phyloP scores from a whole-genome alignment of 2,888 invertebrate species.

The Norana najaformis region DNA sequence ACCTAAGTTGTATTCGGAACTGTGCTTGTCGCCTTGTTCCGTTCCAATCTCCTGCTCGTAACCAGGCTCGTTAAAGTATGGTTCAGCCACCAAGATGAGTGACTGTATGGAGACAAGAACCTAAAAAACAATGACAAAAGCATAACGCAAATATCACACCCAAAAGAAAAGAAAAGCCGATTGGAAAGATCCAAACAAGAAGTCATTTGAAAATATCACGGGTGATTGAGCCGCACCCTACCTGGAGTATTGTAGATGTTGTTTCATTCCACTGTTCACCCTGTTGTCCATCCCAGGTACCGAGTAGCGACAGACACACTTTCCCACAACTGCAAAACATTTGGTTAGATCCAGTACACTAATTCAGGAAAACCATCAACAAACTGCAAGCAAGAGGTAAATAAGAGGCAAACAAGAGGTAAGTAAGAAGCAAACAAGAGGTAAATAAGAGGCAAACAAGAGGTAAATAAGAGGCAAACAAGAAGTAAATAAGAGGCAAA shows the following conservation, averaged over 20 bases:
- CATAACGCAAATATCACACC: not conserved
- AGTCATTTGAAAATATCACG: not conserved
- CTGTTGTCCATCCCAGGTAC: slow-evolving; percentile 49
- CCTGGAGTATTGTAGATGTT: slow-evolving; percentile 48
- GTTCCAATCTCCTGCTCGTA: slow-evolving; percentile 88
- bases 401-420: no score
- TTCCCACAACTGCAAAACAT: slow-evolving; percentile 46
- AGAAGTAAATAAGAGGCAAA: no score
- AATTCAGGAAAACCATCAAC: no score
- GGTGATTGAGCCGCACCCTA: slow-evolving; percentile 26
- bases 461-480: no score
- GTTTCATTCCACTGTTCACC: slow-evolving; percentile 49
- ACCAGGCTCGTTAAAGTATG: slow-evolving; percentile 92
- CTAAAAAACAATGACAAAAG: slow-evolving; percentile 60
- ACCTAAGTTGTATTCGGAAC: slow-evolving; percentile 53
- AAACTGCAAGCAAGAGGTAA: no score
- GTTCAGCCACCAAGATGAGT: slow-evolving; percentile 86
- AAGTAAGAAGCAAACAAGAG: no score
- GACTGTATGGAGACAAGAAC: slow-evolving; percentile 91
- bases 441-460: no score
- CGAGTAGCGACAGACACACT: slow-evolving; percentile 49
- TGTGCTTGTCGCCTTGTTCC: slow-evolving; percentile 63
- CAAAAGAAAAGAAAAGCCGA: not conserved
- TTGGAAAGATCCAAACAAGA: not conserved
- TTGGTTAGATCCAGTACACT: not conserved